Percentiles rank a stretch among this genome's conserved stretches.
These are phyloP conservation scores for Heteropelma amictum DNA, from an alignment of 2,888 invertebrate species.

Conservation along the genomic window DNA sequence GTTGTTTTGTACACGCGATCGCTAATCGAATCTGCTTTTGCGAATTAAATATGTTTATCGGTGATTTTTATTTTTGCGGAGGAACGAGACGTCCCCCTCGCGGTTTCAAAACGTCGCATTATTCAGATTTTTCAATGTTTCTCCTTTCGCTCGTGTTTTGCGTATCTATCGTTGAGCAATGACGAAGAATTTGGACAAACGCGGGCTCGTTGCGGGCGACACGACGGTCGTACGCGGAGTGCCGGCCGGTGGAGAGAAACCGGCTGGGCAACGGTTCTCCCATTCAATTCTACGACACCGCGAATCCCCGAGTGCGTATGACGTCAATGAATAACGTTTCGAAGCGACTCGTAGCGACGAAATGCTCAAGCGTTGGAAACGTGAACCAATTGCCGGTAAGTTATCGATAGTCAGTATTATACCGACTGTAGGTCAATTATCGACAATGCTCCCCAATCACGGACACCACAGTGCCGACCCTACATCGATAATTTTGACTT, in stretches of 20 bases:
- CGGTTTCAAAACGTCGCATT: constrained; percentile 40
- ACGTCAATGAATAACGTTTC: not conserved
- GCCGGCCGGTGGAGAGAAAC: constrained; percentile 68
- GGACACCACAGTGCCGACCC: too few relatives aligned
- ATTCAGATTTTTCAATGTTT: constrained; percentile 21
- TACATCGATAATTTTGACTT: too few relatives aligned
- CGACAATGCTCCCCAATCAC: not conserved
- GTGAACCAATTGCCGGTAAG: not conserved
- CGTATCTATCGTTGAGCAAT: not conserved
- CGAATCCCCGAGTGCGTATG: constrained; percentile 56
- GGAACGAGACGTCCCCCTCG: constrained; percentile 23
- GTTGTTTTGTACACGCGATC: not conserved
- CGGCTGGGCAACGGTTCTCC: constrained; percentile 58
- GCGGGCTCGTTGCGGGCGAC: constrained; percentile 63
- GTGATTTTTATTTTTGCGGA: constrained; percentile 7
- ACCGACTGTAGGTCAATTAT: not conserved
- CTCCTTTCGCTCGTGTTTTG: not conserved
- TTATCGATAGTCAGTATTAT: not conserved
- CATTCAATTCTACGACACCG: constrained; percentile 61
- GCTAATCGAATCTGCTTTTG: not conserved
- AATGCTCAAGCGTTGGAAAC: not conserved
- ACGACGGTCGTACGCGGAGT: constrained; percentile 74
- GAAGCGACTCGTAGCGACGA: constrained; percentile 10
- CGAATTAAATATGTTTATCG: not conserved
- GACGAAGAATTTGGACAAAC: constrained; percentile 41